A percentile compares a stretch with the other conserved stretches of the same genome.
Evolutionary conservation across 2,888 invertebrate species (phyloP).

Genomic region (Argyra leucocephala): DNA sequence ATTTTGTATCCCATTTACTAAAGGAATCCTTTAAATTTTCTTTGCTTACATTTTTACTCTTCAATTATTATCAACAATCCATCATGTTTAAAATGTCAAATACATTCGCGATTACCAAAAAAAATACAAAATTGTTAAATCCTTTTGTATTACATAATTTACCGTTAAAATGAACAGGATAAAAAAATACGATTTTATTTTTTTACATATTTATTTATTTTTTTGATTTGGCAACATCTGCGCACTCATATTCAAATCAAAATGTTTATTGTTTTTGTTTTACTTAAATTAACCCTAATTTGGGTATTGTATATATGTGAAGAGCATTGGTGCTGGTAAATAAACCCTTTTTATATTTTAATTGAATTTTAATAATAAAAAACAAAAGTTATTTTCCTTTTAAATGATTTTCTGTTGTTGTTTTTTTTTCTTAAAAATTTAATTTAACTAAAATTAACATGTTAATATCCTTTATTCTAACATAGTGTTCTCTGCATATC

Average conservation of each 20-base stretch:
- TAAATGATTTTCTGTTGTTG: too few species aligned
- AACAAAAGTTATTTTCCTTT: background rate
- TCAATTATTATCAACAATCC: constrained; percentile 42
- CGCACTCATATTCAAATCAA: constrained; percentile 19
- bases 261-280: constrained; percentile 18
- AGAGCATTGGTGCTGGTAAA: constrained; percentile 10
- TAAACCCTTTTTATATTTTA: background rate
- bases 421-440: too few species aligned
- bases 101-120: constrained; percentile 34
- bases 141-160: too few species aligned
- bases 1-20: too few species aligned
- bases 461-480: constrained; percentile 1
- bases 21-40: background rate
- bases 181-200: constrained; percentile 19
- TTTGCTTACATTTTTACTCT: background rate
- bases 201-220: constrained; percentile 14
- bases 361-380: background rate
- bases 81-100: constrained; percentile 43
- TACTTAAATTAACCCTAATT: constrained; percentile 20
- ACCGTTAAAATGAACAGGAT: too few species aligned
- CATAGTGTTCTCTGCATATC: background rate
- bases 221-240: constrained; percentile 13
- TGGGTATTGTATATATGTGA: constrained; percentile 18
- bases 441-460: background rate
- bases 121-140: constrained; percentile 13